A percentile compares a stretch with the other conserved stretches of the same genome.
These are phyloP conservation scores for Netelia melanura DNA, from an alignment of 2,888 invertebrate genomes.

Conservation along the genomic window DNA sequence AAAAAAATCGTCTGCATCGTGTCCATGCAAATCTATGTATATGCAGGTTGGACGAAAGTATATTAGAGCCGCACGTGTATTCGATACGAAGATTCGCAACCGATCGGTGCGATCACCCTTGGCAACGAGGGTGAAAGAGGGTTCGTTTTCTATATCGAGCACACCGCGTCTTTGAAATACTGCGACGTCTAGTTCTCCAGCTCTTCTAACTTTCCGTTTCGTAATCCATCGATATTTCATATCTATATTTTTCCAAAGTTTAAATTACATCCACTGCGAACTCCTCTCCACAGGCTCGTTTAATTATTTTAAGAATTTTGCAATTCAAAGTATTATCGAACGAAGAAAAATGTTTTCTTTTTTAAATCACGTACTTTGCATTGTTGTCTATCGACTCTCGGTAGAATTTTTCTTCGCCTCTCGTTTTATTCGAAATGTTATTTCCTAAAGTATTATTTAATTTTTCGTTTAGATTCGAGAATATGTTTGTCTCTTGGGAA, in stretches of 20 bases:
- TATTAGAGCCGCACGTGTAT: not conserved
- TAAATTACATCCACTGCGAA: not conserved
- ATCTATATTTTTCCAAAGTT: not conserved
- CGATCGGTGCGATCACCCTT: constrained; percentile 33
- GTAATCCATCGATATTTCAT: not conserved
- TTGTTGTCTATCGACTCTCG: not conserved
- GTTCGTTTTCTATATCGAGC: constrained; percentile 25
- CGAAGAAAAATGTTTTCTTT: not conserved
- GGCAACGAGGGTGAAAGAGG: constrained; percentile 21
- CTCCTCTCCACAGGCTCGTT: not conserved
- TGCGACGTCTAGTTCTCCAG: not conserved
- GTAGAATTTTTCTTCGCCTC: not conserved
- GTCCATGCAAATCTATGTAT: not conserved
- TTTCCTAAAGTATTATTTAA: too few species aligned
- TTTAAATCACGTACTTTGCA: not conserved
- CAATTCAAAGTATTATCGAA: not conserved
- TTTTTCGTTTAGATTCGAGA: too few species aligned
- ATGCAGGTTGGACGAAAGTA: too few species aligned
- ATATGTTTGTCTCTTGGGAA: too few species aligned
- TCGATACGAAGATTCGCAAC: not conserved
- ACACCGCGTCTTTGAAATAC: constrained; percentile 20
- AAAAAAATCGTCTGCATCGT: not conserved
- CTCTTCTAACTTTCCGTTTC: not conserved
- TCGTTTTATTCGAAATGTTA: too few species aligned
- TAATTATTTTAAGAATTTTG: not conserved